phyloP scores from a whole-genome alignment of 2,113 vertebrate species.

The Phalacrocorax pelagicus region DNA sequence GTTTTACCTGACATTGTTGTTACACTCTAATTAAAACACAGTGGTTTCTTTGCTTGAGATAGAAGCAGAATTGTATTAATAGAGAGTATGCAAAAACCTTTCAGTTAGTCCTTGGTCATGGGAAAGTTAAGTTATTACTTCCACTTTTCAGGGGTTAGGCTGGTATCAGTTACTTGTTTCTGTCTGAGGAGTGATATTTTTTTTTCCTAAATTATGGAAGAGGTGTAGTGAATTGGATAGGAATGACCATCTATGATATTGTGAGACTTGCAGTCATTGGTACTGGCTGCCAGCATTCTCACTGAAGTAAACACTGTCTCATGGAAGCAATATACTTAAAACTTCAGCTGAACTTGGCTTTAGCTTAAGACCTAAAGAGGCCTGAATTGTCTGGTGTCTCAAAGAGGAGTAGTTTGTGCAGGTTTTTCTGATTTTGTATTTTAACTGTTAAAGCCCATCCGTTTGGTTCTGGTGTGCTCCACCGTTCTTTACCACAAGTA shows the following conservation, averaged over 20 bases:
- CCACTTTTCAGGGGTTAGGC: neutral
- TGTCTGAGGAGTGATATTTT: neutral
- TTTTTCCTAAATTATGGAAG: neutral
- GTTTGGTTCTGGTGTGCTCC: neutral
- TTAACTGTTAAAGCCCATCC: neutral
- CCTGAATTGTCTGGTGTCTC: neutral
- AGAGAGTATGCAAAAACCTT: neutral
- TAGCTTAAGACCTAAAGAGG: neutral
- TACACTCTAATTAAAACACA: neutral
- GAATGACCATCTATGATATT: accelerated
- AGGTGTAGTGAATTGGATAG: neutral
- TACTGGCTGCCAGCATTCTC: neutral
- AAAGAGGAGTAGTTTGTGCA: neutral
- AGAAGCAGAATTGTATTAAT: neutral
- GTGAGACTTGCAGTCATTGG: neutral
- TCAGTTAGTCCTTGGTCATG: neutral
- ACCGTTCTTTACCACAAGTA: neutral
- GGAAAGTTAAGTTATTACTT: neutral
- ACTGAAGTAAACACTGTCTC: neutral
- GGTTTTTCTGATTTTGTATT: neutral
- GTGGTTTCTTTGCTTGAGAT: neutral
- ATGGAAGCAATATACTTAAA: neutral
- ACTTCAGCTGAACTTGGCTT: neutral
- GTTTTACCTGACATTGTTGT: neutral
- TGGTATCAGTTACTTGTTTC: neutral